Base-by-base conservation (phyloP, 2,797 vertebrate genomes). In the Hyperoplus immaculatus region DNA sequence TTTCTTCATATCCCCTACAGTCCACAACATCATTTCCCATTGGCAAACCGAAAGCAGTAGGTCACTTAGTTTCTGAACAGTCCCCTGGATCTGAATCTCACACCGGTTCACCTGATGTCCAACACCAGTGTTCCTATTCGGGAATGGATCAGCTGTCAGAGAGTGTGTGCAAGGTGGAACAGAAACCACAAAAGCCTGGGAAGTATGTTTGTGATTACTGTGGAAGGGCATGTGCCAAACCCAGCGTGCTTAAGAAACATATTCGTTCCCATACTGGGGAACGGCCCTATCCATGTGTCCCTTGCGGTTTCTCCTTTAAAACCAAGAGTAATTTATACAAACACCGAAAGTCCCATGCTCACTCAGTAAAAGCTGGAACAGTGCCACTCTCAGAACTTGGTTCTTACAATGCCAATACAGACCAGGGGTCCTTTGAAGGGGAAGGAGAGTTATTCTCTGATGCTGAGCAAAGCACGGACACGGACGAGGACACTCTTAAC, bases 261-360 rank as follows among this genome's bases (percentile, higher is more conserved):
- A 99, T 99, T 93, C 95, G 98, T 80, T 99, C 98, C 63, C 98
- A 99, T 77, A 99, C 98, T 0, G 98, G 98, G 16, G 98, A 99
- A 85, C 95, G 98, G 78, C 98, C 98, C 0, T 99, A 99, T 79
- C 98, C 98, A 0, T 99, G 98, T 81, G 91, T 98, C 85, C 98
- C 98, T 61, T 99, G 98, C 64, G 98, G 98, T 62, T 99, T 99
- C 93, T 99, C 98, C 67, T 99, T 99, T 92, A 99, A 99, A 95
- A 99, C 98, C 0, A 99, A 99, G 94, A 99, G 98, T 91, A 99
- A 99, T 92, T 94, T 99, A 79, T 99, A 99, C 94, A 99, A 99
- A 96, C 98, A 99, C 95, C 96, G 98, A 89, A 99, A 99, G 92
- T 99, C 98, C 43, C 98, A 99, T 80, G 97, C 98, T 83, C 98